These are phyloP conservation scores for Drosophila ironensis DNA, from an alignment of 1,140 invertebrate genomes.

Conservation along the genomic window DNA sequence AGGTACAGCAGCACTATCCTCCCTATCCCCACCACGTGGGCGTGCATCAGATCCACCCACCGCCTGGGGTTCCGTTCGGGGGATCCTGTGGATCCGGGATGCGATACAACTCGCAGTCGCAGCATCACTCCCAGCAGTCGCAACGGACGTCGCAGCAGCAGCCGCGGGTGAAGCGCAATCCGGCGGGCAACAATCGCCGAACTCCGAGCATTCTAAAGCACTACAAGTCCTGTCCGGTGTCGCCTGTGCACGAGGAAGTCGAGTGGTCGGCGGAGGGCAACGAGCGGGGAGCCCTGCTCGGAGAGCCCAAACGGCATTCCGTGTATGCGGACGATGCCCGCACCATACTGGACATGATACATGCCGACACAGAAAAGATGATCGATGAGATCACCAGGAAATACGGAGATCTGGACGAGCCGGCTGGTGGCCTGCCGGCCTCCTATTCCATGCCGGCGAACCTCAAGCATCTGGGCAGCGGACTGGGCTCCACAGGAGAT, in stretches of 20 bases:
- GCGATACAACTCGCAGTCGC: conserved; percentile 15
- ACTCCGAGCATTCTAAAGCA: conserved; percentile 86
- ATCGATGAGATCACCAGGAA: conserved; percentile 85
- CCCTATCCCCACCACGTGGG: conserved; percentile 81
- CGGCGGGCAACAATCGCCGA: conserved; percentile 75
- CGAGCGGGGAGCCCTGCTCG: conserved; percentile 40
- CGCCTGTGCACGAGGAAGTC: conserved; percentile 86
- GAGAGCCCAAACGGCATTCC: conserved; percentile 75
- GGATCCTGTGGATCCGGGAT: background rate
- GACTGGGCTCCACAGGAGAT: conserved; percentile 56
- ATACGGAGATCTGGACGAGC: conserved; percentile 84
- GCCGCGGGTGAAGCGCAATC: conserved; percentile 61
- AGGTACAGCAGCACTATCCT: conserved; percentile 82
- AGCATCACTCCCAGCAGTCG: conserved; percentile 4
- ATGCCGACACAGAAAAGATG: conserved; percentile 85
- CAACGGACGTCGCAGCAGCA: conserved; percentile 15
- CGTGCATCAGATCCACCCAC: conserved; percentile 79
- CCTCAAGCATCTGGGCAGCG: conserved; percentile 48
- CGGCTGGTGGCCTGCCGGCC: conserved; percentile 38
- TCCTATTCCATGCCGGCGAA: conserved; percentile 70
- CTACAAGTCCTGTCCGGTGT: conserved; percentile 87
- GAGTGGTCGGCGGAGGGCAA: conserved; percentile 83
- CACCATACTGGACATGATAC: conserved; percentile 85
- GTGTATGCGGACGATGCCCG: conserved; percentile 83
- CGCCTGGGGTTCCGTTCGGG: conserved; percentile 68